Evolutionary conservation across 1,140 invertebrate species (phyloP).

Genomic region (Wiebesia pumilae): DNA sequence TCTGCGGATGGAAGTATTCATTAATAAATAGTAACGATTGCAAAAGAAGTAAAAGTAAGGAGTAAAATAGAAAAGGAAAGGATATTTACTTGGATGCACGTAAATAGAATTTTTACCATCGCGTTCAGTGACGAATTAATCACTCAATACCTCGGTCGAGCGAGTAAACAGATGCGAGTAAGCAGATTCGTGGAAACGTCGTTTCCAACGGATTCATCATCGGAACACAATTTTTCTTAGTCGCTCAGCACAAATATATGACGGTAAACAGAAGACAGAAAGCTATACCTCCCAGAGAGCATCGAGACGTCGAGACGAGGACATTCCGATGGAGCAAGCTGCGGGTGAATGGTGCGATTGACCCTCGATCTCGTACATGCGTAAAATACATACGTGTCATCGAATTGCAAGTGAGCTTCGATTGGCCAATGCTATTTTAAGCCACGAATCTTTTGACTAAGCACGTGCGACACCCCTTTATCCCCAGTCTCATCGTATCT

Average conservation of each 20-base stretch:
- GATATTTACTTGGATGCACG: not conserved
- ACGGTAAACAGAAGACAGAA: not conserved
- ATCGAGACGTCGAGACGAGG: not conserved
- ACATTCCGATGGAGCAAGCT: not conserved
- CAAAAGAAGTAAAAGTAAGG: no score
- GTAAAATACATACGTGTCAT: slow-evolving; percentile 38
- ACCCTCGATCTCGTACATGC: not conserved
- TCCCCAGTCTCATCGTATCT: not conserved
- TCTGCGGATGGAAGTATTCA: not conserved
- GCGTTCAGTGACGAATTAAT: slow-evolving; percentile 12
- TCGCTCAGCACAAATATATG: not conserved
- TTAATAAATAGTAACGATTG: not conserved
- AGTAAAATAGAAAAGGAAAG: no score
- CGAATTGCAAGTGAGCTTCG: slow-evolving; percentile 21
- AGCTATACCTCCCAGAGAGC: not conserved
- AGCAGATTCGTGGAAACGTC: slow-evolving; percentile 2
- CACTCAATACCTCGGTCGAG: not conserved
- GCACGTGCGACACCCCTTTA: not conserved
- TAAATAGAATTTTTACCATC: not conserved
- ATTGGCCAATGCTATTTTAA: not conserved
- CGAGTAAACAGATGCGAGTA: slow-evolving; percentile 19
- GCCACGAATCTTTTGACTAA: slow-evolving; percentile 28
- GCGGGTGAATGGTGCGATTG: not conserved
- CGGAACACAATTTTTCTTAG: slow-evolving; percentile 5
- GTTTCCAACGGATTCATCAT: not conserved